phyloP scores from a whole-genome alignment of 2,888 invertebrate species.

The Trachelus iudaicus region DNA sequence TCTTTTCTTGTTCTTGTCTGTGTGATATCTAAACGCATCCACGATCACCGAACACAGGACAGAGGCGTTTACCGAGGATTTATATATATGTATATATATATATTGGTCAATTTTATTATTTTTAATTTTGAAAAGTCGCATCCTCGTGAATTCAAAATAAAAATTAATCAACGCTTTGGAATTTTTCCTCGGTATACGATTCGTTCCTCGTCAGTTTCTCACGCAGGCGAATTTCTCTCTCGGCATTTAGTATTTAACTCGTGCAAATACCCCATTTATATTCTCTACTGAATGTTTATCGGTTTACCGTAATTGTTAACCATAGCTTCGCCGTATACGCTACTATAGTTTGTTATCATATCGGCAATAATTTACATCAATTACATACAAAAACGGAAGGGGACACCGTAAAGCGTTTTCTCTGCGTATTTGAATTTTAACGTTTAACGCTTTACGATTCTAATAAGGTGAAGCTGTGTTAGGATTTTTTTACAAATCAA shows the following conservation, averaged over 20 bases:
- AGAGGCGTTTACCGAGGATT: not conserved
- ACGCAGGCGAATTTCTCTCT: conserved; percentile 10
- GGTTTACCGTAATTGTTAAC: conserved; percentile 36
- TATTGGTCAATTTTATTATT: conserved; percentile 9
- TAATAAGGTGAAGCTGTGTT: not conserved
- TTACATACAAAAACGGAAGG: conserved; percentile 14
- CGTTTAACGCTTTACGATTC: conserved; percentile 7
- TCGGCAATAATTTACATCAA: conserved; percentile 59
- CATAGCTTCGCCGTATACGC: conserved; percentile 35
- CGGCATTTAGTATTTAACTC: conserved; percentile 22
- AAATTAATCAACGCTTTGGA: not conserved
- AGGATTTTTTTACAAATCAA: not conserved
- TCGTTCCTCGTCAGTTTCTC: not conserved
- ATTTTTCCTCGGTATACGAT: not conserved
- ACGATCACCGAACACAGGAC: not conserved
- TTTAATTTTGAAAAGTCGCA: not conserved
- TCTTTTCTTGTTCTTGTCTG: conserved; percentile 25
- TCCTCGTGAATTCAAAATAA: not conserved
- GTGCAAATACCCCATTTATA: conserved; percentile 39
- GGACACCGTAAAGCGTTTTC: not conserved
- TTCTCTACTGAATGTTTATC: conserved; percentile 1
- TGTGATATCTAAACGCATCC: conserved; percentile 27
- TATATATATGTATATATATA: not conserved
- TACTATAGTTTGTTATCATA: conserved; percentile 41
- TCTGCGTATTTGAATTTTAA: not conserved